Percentiles rank a stretch among this genome's conserved stretches.
Evolutionary conservation across 1,140 invertebrate species (phyloP).

Genomic region (Himalopsyche phryganea): DNA sequence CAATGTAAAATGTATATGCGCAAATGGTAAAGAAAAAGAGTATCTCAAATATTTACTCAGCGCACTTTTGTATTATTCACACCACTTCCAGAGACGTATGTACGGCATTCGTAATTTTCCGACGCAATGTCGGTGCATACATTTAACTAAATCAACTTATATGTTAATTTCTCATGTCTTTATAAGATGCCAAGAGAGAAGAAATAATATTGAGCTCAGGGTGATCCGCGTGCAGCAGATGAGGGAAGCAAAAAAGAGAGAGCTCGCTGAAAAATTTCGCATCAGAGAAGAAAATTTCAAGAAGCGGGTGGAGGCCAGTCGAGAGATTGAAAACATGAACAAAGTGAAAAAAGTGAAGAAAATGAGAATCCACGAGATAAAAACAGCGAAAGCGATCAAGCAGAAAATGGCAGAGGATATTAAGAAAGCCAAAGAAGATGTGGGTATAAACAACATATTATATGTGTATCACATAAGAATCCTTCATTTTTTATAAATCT

Average conservation of each 20-base stretch:
- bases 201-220: constrained; percentile 11
- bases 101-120: too few species aligned
- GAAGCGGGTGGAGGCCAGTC: constrained; percentile 12
- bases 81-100: too few species aligned
- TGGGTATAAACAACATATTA: too few species aligned
- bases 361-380: constrained; percentile 12
- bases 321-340: constrained; percentile 17
- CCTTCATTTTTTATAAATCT: too few species aligned
- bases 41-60: too few species aligned
- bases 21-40: too few species aligned
- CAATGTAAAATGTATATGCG: too few species aligned
- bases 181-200: neutral
- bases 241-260: constrained; percentile 12
- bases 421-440: constrained; percentile 10
- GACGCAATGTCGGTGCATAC: too few species aligned
- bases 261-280: constrained; percentile 2
- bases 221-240: constrained; percentile 9
- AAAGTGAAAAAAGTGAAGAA: constrained; percentile 11
- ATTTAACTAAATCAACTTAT: too few species aligned
- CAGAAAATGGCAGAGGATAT: constrained; percentile 2
- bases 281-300: constrained; percentile 7
- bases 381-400: constrained; percentile 2
- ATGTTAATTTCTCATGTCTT: neutral
- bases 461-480: too few species aligned
- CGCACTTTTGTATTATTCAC: too few species aligned